Evolutionary conservation across 2,888 invertebrate genomes (phyloP).

Genomic region (Epirrhoe tristata): DNA sequence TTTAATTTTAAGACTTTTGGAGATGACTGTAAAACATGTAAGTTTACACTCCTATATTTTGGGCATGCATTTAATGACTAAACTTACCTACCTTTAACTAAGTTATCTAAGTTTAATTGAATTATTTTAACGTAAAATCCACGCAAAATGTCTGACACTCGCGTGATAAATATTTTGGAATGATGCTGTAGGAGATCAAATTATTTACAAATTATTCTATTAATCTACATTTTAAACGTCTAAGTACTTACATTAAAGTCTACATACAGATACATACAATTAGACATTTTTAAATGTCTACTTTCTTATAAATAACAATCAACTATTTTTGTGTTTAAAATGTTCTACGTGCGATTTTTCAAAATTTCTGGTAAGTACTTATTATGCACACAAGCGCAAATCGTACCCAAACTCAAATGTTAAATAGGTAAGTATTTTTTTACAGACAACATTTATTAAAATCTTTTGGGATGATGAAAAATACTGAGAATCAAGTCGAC

Average conservation of each 20-base stretch:
- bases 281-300: neutral
- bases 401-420: too few species aligned
- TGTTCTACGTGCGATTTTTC: too few species aligned
- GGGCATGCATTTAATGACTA: neutral
- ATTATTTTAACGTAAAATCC: neutral
- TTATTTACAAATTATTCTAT: conserved; percentile 55
- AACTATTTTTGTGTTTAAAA: too few species aligned
- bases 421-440: too few species aligned
- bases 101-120: neutral
- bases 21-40: neutral
- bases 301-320: too few species aligned
- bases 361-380: too few species aligned
- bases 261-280: conserved; percentile 4
- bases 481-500: too few species aligned
- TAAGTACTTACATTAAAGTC: conserved; percentile 18
- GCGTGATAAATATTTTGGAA: conserved; percentile 69
- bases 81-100: neutral
- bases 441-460: too few species aligned
- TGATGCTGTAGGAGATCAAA: conserved; percentile 76
- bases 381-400: too few species aligned
- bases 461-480: too few species aligned
- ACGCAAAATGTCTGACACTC: conserved; percentile 67
- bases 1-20: neutral
- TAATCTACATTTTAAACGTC: conserved; percentile 24
- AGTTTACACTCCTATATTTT: neutral